Evolutionary conservation across 2,888 invertebrate species (phyloP).

Genomic region (Agrilus biguttatus): DNA sequence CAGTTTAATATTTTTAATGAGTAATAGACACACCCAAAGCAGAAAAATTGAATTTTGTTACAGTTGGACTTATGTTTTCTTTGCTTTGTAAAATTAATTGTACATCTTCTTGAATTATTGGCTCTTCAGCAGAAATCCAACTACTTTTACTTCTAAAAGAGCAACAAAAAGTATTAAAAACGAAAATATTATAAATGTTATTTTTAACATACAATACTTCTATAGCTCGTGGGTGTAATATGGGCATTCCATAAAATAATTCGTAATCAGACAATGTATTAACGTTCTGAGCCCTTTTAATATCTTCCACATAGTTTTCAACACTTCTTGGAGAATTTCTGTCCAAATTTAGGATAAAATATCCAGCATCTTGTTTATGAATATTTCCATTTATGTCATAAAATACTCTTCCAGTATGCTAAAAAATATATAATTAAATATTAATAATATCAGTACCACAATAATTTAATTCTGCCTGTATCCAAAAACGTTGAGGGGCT

Average conservation of each 20-base stretch:
- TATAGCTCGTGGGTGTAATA: slow-evolving; percentile 19
- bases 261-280: slow-evolving; percentile 19
- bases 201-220: slow-evolving; percentile 15
- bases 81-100: slow-evolving; percentile 17
- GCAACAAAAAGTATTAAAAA: neutral
- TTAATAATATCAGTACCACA: neutral
- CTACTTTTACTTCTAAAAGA: slow-evolving; percentile 20
- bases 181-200: slow-evolving; percentile 1
- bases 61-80: slow-evolving; percentile 24
- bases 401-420: slow-evolving; percentile 22
- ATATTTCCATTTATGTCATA: slow-evolving; percentile 18
- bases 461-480: slow-evolving; percentile 18
- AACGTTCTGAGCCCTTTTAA: slow-evolving; percentile 15
- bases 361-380: slow-evolving; percentile 22
- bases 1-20: neutral
- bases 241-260: slow-evolving; percentile 23
- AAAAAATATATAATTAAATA: slow-evolving; percentile 7
- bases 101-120: slow-evolving; percentile 17
- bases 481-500: slow-evolving; percentile 49
- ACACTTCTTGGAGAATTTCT: slow-evolving; percentile 24
- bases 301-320: slow-evolving; percentile 16
- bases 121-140: slow-evolving; percentile 24
- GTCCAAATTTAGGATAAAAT: slow-evolving; percentile 24
- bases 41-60: slow-evolving; percentile 33
- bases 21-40: slow-evolving; percentile 28